Conservation (phyloP, 2,888 invertebrate genomes). For the Tipula lateralis region DNA sequence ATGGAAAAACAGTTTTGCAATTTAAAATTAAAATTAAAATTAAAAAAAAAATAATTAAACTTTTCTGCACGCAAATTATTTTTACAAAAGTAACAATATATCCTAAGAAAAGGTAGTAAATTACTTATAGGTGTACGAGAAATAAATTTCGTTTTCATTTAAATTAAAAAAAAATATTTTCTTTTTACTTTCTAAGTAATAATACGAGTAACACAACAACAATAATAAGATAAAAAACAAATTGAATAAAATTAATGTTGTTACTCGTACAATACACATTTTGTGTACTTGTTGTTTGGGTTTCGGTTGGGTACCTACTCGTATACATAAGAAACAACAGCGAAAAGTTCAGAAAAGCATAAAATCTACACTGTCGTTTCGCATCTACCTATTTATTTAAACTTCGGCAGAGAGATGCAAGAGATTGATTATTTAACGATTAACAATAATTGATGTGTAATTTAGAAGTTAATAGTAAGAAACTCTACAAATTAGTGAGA, state of each 20-base stretch:
- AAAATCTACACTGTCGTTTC: neutral
- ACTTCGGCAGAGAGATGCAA: neutral
- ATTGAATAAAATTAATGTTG: slow-evolving; percentile 6
- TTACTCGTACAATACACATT: neutral
- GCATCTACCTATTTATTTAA: neutral
- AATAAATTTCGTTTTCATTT: slow-evolving; percentile 24
- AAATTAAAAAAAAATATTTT: neutral
- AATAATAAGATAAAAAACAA: neutral
- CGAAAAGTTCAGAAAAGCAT: neutral
- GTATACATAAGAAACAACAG: neutral
- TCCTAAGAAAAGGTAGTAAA: neutral
- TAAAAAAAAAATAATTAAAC: neutral
- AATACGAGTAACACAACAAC: neutral
- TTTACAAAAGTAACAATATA: neutral
- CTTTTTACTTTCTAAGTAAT: slow-evolving; percentile 13
- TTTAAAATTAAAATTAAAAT: neutral
- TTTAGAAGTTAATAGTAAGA: neutral
- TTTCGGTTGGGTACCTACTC: neutral
- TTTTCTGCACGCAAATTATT: neutral
- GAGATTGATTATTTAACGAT: neutral
- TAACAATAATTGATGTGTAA: neutral
- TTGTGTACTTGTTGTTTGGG: neutral
- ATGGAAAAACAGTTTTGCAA: neutral
- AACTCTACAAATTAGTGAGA: slow-evolving; percentile 9
- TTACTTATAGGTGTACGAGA: neutral